A percentile compares a stretch with the other conserved stretches of the same genome.
phyloP scores from a whole-genome alignment of 2,113 vertebrate genomes.

The Cariama cristata region DNA sequence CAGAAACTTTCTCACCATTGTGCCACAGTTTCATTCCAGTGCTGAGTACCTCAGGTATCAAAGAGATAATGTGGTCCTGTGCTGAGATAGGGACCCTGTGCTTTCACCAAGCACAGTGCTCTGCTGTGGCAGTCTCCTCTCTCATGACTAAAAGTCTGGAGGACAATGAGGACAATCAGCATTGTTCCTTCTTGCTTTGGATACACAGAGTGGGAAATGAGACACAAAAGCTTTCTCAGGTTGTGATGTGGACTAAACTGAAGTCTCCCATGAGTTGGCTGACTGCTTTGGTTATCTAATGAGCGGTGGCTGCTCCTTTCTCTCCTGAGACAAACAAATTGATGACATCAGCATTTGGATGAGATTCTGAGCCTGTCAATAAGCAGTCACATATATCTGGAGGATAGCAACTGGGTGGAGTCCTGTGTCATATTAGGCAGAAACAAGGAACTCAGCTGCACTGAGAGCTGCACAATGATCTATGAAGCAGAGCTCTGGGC shows the following conservation, averaged over 20 bases:
- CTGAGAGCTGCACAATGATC: neutral
- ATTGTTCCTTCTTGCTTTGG: neutral
- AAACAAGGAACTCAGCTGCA: neutral
- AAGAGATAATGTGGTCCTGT: neutral
- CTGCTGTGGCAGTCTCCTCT: neutral
- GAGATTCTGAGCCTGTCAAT: neutral
- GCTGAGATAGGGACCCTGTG: neutral
- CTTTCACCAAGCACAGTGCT: neutral
- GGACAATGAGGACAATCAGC: neutral
- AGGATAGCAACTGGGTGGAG: neutral
- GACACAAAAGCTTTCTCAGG: neutral
- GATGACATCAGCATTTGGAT: neutral
- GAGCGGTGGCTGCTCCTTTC: neutral
- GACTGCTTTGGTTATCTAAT: neutral
- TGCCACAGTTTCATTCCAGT: neutral
- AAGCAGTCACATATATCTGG: neutral
- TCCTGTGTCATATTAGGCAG: neutral
- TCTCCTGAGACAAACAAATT: neutral
- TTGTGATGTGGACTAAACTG: neutral
- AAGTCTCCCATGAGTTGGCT: neutral
- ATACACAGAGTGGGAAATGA: neutral
- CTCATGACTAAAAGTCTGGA: neutral
- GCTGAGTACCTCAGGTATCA: neutral
- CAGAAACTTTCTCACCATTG: rapidly evolving
- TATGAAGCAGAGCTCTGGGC: neutral